These are phyloP conservation scores for Campopleginae sp. DNA, from an alignment of 2,888 invertebrate genomes.

Conservation along the genomic window DNA sequence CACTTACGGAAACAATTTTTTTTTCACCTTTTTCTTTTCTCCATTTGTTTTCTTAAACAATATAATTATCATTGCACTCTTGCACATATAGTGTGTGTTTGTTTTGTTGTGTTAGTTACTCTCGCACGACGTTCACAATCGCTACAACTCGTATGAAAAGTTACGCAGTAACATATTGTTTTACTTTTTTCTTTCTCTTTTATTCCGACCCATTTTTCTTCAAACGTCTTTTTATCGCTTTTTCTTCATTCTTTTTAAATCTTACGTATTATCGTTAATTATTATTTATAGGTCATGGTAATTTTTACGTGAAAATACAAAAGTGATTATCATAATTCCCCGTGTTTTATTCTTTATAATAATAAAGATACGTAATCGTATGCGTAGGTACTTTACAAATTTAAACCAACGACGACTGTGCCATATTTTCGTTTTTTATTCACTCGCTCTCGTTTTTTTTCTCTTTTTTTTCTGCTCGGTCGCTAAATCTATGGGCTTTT, in stretches of 20 bases:
- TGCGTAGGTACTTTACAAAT: constrained; percentile 69
- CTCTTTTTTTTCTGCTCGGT: background rate
- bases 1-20: constrained; percentile 52
- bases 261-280: constrained; percentile 70
- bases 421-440: constrained; percentile 14
- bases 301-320: constrained; percentile 76
- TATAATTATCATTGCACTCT: constrained; percentile 65
- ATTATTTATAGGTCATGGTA: constrained; percentile 70
- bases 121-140: constrained; percentile 64
- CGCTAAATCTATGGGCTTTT: background rate
- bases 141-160: constrained; percentile 77
- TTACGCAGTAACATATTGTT: constrained; percentile 75
- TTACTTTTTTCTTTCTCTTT: constrained; percentile 56
- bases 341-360: constrained; percentile 68
- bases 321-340: constrained; percentile 78
- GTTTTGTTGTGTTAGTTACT: constrained; percentile 43
- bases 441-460: background rate
- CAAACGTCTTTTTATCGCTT: constrained; percentile 61
- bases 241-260: constrained; percentile 63
- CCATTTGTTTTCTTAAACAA: constrained; percentile 55
- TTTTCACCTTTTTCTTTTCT: constrained; percentile 34
- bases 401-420: constrained; percentile 59
- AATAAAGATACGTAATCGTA: constrained; percentile 61
- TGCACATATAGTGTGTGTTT: constrained; percentile 49
- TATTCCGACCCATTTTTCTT: constrained; percentile 35